Conservation (phyloP, 1,140 invertebrate genomes). For the Aporrectodea caliginosa region DNA sequence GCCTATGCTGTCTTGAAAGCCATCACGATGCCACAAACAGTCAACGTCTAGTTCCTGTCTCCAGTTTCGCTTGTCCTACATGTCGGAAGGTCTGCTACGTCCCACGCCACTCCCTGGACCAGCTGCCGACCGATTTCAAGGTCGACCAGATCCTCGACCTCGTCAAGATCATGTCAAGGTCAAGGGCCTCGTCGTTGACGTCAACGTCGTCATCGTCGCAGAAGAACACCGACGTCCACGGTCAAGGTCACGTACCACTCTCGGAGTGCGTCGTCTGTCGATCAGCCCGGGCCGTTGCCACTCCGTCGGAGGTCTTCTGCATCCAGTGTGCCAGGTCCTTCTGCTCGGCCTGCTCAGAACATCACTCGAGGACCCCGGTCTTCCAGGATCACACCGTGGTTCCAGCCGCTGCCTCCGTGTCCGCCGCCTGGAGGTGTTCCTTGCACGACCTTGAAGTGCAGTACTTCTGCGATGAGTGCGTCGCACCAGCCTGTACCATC, state of each 20-base stretch:
- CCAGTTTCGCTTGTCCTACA: conserved; percentile 20
- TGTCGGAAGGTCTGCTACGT: conserved; percentile 24
- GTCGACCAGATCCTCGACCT: conserved; percentile 21
- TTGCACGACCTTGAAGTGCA: conserved; percentile 3
- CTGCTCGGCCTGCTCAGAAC: neutral
- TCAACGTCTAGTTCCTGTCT: conserved; percentile 4
- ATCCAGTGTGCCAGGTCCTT: conserved; percentile 15
- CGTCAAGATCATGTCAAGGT: conserved; percentile 12
- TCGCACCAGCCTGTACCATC: conserved; percentile 5
- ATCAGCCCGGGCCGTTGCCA: neutral
- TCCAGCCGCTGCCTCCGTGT: neutral
- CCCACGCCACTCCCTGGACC: neutral
- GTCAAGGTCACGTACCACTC: neutral
- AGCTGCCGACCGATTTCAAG: conserved; percentile 25
- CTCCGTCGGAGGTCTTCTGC: neutral
- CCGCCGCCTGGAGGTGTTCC: neutral
- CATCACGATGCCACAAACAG: conserved; percentile 17
- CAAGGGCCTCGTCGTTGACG: conserved; percentile 4
- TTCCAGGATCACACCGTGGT: conserved; percentile 16
- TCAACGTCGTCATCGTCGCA: conserved; percentile 4
- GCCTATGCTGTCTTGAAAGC: conserved; percentile 13
- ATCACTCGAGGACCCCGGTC: conserved; percentile 8
- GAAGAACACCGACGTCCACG: neutral
- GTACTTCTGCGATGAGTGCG: conserved; percentile 21
- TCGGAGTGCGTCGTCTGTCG: conserved; percentile 4